Percentiles rank a stretch among this genome's conserved stretches.
These are phyloP conservation scores for Astyanax mexicanus DNA, from an alignment of 2,797 vertebrate genomes.

Conservation along the genomic window DNA sequence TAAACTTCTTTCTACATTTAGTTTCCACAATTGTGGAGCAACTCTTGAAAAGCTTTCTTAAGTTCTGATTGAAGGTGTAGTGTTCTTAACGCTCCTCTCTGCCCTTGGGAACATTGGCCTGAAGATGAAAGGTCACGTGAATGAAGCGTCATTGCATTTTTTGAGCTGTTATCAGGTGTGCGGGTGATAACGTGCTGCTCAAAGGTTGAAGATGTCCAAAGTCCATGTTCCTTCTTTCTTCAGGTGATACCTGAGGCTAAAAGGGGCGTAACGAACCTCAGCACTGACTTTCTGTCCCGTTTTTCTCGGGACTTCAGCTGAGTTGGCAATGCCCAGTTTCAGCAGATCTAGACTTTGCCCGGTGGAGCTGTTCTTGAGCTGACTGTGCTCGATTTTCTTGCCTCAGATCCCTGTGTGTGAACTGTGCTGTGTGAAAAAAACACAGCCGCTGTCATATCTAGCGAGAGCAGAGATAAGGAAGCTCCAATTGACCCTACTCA, in stretches of 20 bases:
- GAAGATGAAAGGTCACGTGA: constrained; percentile 27
- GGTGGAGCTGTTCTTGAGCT: constrained; percentile 27
- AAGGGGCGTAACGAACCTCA: neutral
- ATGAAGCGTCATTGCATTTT: constrained; percentile 32
- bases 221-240: constrained; percentile 11
- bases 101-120: constrained; percentile 1
- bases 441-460: constrained; percentile 47
- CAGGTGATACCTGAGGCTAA: neutral
- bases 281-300: constrained; percentile 27
- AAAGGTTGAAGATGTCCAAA: constrained; percentile 63
- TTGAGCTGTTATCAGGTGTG: constrained; percentile 36
- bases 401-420: constrained; percentile 39
- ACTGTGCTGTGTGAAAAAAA: constrained; percentile 30
- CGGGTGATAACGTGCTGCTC: constrained; percentile 61
- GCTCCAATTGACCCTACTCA: constrained; percentile 65
- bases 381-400: constrained; percentile 21
- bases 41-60: no score
- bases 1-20: no score
- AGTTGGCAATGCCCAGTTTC: constrained; percentile 41
- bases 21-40: no score
- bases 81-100: neutral
- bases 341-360: constrained; percentile 50
- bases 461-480: constrained; percentile 66
- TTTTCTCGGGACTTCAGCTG: constrained; percentile 17
- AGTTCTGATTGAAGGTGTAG: neutral